These are phyloP conservation scores for Albula goreensis DNA, from an alignment of 2,113 vertebrate genomes.

Conservation along the genomic window DNA sequence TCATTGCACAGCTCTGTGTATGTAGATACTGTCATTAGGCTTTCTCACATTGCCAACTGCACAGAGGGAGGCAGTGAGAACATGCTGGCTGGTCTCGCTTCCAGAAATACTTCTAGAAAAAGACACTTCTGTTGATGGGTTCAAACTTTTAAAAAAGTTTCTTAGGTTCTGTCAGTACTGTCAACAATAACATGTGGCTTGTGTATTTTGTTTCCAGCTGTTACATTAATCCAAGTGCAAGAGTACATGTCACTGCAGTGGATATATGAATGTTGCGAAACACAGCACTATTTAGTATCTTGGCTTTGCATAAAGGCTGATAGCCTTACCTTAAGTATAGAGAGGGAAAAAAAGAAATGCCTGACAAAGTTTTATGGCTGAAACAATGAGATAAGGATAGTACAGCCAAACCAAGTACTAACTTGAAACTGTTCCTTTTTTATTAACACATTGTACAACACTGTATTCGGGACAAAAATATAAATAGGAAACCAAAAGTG, in stretches of 20 bases:
- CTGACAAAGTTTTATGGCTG: conserved; percentile 27
- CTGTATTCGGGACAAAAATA: conserved; percentile 68
- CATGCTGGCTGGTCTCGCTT: background rate
- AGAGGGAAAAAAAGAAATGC: background rate
- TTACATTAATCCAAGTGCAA: background rate
- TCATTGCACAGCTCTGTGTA: background rate
- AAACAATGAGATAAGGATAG: conserved; percentile 23
- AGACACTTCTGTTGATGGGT: background rate
- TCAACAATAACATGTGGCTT: conserved; percentile 37
- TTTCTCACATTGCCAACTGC: background rate
- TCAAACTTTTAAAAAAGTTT: background rate
- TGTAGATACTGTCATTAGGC: background rate
- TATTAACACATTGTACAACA: conserved; percentile 60
- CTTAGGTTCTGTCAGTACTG: conserved; percentile 2
- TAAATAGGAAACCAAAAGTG: conserved; percentile 70
- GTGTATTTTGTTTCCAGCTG: background rate
- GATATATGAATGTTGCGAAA: background rate
- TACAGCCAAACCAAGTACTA: conserved; percentile 36
- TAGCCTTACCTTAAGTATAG: background rate
- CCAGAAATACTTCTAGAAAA: background rate
- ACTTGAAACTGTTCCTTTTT: conserved; percentile 65
- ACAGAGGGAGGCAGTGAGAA: background rate
- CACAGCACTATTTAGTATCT: conserved; percentile 1
- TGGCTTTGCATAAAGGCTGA: background rate
- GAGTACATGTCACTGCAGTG: background rate